Conservation (phyloP, 2,888 invertebrate genomes). For the Ophioninae sp. region DNA sequence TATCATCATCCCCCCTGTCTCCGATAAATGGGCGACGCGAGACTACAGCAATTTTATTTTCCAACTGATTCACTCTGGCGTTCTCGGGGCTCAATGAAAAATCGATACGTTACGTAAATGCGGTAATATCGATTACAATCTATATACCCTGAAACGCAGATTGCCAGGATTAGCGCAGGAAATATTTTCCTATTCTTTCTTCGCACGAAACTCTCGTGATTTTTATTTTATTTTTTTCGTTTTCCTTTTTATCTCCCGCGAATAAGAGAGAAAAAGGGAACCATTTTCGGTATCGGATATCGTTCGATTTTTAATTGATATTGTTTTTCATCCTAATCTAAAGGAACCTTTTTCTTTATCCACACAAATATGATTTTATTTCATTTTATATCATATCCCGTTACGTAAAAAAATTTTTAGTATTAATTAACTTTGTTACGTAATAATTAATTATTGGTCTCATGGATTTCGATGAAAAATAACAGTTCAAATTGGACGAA, state of each 20-base stretch:
- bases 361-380: too few relatives aligned
- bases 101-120: constrained; percentile 48
- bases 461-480: too few relatives aligned
- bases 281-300: too few relatives aligned
- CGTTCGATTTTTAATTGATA: too few relatives aligned
- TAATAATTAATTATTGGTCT: too few relatives aligned
- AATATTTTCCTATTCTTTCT: constrained; percentile 33
- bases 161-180: constrained; percentile 24
- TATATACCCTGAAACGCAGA: constrained; percentile 35
- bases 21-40: constrained; percentile 63
- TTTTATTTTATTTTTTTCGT: not conserved
- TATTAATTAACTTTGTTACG: too few relatives aligned
- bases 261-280: too few relatives aligned
- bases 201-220: not conserved
- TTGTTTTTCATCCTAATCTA: too few relatives aligned
- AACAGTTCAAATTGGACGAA: too few relatives aligned
- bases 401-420: too few relatives aligned
- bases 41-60: constrained; percentile 64
- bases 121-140: constrained; percentile 50
- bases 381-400: too few relatives aligned
- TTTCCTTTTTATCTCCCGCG: not conserved
- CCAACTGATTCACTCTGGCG: constrained; percentile 62
- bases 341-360: too few relatives aligned
- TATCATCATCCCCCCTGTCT: constrained; percentile 50
- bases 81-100: constrained; percentile 51